Evolutionary conservation across 92 coral and sea anemone genomes (phyloP).

Genomic region (Epizoanthus stellaris): DNA sequence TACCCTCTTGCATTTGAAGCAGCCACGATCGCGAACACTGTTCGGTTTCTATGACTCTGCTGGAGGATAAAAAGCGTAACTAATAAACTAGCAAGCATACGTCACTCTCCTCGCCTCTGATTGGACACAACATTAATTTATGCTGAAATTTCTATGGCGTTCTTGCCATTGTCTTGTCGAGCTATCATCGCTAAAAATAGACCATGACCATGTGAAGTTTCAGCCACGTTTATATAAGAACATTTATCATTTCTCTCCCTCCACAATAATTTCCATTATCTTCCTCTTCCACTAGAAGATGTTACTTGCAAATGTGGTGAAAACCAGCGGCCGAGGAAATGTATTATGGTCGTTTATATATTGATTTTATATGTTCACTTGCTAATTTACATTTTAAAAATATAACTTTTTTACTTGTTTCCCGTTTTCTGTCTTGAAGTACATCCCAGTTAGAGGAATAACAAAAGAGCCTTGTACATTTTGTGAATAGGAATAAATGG

Average conservation of each 20-base stretch:
- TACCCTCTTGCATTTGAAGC: constrained; percentile 1
- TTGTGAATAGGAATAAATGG: too few relatives aligned
- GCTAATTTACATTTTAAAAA: too few relatives aligned
- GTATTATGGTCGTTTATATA: too few relatives aligned
- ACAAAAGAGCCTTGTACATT: too few relatives aligned
- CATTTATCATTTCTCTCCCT: background rate
- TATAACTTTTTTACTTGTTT: too few relatives aligned
- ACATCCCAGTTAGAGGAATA: too few relatives aligned
- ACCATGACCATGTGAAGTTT: constrained; percentile 16
- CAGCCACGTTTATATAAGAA: background rate
- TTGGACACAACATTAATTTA: constrained; percentile 48
- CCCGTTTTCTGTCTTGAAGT: too few relatives aligned
- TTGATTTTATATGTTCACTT: too few relatives aligned
- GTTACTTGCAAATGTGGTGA: too few relatives aligned
- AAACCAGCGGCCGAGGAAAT: too few relatives aligned
- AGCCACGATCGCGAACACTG: constrained; percentile 18
- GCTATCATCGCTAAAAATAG: constrained; percentile 33
- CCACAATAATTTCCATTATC: background rate
- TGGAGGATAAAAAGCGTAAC: constrained; percentile 68
- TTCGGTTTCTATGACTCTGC: constrained; percentile 46
- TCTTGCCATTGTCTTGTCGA: constrained; percentile 27
- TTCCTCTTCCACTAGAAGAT: background rate
- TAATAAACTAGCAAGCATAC: constrained; percentile 81
- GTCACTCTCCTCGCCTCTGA: constrained; percentile 60
- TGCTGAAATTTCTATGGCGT: constrained; percentile 28